These are phyloP conservation scores for Drosophila peninsularis DNA, from an alignment of 2,888 invertebrate species.

Conservation along the genomic window DNA sequence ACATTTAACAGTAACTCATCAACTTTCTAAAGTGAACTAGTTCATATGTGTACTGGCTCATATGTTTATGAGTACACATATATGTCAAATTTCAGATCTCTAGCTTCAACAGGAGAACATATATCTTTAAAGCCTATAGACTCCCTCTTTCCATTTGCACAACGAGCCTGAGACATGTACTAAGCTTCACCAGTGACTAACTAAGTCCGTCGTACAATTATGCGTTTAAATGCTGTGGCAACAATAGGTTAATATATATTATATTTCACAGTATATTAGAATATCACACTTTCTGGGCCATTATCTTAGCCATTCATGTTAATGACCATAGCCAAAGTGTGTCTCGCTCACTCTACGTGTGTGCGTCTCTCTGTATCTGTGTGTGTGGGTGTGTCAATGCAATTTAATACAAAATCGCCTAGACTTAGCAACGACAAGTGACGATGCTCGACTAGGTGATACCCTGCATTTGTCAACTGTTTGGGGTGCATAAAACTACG, in stretches of 20 bases:
- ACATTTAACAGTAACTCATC: too few species aligned
- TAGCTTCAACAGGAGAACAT: too few species aligned
- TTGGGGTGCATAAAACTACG: too few species aligned
- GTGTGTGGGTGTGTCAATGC: constrained; percentile 37
- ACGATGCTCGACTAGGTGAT: not conserved
- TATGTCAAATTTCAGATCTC: too few species aligned
- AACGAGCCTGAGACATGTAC: too few species aligned
- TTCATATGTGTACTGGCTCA: not conserved
- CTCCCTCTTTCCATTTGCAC: too few species aligned
- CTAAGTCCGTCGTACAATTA: not conserved
- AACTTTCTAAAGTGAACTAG: not conserved
- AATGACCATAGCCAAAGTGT: not conserved
- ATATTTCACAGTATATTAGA: not conserved
- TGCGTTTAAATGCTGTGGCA: not conserved
- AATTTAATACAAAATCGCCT: constrained; percentile 66
- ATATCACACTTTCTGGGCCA: not conserved
- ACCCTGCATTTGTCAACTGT: too few species aligned
- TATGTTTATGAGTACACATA: too few species aligned
- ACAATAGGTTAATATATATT: not conserved
- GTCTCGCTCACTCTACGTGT: not conserved
- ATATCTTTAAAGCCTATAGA: too few species aligned
- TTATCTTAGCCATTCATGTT: not conserved
- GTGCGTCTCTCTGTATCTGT: not conserved
- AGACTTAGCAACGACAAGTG: constrained; percentile 48
- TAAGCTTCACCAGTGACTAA: not conserved